Evolutionary conservation across 1,140 invertebrate species (phyloP).

Genomic region (Dendrolimus punctatus): DNA sequence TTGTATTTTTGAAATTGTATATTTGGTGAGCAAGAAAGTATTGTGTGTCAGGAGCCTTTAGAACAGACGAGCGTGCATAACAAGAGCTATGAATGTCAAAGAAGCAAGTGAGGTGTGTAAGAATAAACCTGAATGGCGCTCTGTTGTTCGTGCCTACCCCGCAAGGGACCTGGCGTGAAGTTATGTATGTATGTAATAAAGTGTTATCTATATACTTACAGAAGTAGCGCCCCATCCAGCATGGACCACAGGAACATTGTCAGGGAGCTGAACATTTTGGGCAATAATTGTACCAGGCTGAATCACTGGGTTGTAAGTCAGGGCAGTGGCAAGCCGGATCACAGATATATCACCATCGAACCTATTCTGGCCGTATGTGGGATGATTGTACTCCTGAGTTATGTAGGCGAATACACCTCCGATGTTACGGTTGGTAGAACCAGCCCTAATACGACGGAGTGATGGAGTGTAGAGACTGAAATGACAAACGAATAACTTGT

Average conservation of each 20-base stretch:
- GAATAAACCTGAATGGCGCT: too few species aligned
- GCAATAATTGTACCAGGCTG: constrained; percentile 23
- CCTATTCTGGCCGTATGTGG: constrained; percentile 16
- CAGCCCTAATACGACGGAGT: constrained; percentile 36
- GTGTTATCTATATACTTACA: too few species aligned
- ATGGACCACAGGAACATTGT: constrained; percentile 29
- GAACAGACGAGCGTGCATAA: too few species aligned
- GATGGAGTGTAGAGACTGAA: constrained; percentile 18
- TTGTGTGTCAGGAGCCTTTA: too few species aligned
- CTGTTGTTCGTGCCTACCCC: too few species aligned
- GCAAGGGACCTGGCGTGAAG: too few species aligned
- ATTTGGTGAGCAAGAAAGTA: too few species aligned
- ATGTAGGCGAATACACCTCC: constrained; percentile 28
- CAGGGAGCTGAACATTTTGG: constrained; percentile 20
- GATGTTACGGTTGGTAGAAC: constrained; percentile 26
- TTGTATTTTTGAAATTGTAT: too few species aligned
- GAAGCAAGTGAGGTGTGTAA: too few species aligned
- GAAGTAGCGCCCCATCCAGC: constrained; percentile 38
- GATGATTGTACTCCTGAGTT: constrained; percentile 25
- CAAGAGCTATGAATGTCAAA: too few species aligned
- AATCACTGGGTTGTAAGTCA: constrained; percentile 25
- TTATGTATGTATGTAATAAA: too few species aligned
- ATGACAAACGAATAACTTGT: neutral
- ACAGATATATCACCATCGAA: constrained; percentile 40
- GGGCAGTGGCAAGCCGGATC: constrained; percentile 13